A percentile compares a stretch with the other conserved stretches of the same genome.
Conservation (phyloP, 2,888 invertebrate genomes). For the Noctua pronuba region DNA sequence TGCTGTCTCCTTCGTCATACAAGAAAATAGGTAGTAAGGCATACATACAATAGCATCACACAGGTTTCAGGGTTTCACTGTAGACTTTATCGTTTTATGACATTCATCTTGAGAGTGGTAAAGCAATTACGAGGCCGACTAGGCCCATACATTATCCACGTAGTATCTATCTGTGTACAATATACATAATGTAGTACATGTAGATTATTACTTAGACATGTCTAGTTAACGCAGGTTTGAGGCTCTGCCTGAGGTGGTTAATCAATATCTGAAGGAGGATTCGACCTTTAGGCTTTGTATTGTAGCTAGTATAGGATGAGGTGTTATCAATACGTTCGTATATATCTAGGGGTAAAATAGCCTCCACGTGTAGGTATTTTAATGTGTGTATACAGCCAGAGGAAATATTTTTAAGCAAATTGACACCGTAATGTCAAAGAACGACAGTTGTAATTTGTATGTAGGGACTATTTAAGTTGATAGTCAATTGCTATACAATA, state of each 20-base stretch:
- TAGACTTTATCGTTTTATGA: too few species aligned
- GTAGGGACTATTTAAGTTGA: not conserved
- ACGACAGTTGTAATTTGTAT: not conserved
- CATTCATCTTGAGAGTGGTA: not conserved
- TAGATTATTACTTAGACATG: constrained; percentile 49
- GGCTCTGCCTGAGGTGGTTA: constrained; percentile 40
- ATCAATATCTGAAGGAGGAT: constrained; percentile 51
- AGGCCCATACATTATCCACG: constrained; percentile 9
- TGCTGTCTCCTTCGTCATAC: too few species aligned
- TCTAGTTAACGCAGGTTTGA: constrained; percentile 45
- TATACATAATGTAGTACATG: constrained; percentile 8
- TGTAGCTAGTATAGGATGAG: not conserved
- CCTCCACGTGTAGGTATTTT: not conserved
- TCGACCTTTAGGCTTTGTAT: constrained; percentile 12
- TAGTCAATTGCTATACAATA: not conserved
- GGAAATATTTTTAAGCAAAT: not conserved
- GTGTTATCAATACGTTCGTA: not conserved
- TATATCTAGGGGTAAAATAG: not conserved
- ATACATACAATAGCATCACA: too few species aligned
- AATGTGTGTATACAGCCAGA: not conserved
- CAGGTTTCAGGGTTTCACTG: too few species aligned
- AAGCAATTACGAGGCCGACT: not conserved
- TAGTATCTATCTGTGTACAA: not conserved
- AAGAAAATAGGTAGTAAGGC: too few species aligned
- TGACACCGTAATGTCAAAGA: not conserved